Conservation (phyloP, 2,888 invertebrate genomes). For the Drosophila acutilabella region DNA sequence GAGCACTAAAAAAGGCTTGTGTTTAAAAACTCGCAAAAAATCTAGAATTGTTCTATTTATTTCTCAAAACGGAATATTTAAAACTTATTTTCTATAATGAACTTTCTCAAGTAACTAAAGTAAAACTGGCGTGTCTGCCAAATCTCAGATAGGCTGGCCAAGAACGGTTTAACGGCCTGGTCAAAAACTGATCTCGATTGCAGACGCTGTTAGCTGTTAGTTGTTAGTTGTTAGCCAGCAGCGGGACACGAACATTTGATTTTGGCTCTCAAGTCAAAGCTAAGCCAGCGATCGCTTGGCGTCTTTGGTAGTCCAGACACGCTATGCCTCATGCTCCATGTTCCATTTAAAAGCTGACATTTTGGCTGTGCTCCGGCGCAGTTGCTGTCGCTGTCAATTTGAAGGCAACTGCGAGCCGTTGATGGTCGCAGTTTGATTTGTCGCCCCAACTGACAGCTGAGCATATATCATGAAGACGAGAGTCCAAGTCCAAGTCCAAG, state of each 20-base stretch:
- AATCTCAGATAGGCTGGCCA: slow-evolving; percentile 66
- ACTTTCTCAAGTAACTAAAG: slow-evolving; percentile 18
- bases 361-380: slow-evolving; percentile 37
- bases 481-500: neutral
- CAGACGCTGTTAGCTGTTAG: neutral
- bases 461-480: slow-evolving; percentile 61
- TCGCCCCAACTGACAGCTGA: slow-evolving; percentile 67
- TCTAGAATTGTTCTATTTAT: slow-evolving; percentile 2
- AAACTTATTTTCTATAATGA: slow-evolving; percentile 8
- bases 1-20: too few species aligned
- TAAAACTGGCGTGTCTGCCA: slow-evolving; percentile 62
- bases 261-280: slow-evolving; percentile 21
- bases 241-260: slow-evolving; percentile 62
- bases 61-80: neutral
- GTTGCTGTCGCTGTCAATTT: slow-evolving; percentile 61
- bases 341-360: slow-evolving; percentile 69
- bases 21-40: too few species aligned
- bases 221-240: slow-evolving; percentile 43
- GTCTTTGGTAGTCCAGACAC: slow-evolving; percentile 65
- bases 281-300: slow-evolving; percentile 18
- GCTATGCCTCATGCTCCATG: slow-evolving; percentile 53
- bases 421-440: slow-evolving; percentile 73
- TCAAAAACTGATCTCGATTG: slow-evolving; percentile 66
- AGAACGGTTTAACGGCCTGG: slow-evolving; percentile 71
- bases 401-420: slow-evolving; percentile 41